phyloP scores from a whole-genome alignment of 35 echinoderm and acorn worm genomes.

The Ophiothrix spiculata region DNA sequence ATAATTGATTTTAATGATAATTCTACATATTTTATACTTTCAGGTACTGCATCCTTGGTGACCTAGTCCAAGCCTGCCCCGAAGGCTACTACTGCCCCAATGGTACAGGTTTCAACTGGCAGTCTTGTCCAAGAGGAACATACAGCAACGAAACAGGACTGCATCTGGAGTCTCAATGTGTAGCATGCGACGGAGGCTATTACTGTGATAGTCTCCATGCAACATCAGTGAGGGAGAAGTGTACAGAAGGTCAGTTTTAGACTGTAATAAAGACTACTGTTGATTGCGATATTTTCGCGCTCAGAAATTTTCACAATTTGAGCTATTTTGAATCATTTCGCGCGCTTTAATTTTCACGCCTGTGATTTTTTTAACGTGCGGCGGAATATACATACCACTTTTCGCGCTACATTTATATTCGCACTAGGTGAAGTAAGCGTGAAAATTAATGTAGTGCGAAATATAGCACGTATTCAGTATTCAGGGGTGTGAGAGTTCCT shows the following conservation, averaged over 20 bases:
- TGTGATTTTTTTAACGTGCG: too few species aligned
- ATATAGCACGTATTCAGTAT: neutral
- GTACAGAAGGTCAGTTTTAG: neutral
- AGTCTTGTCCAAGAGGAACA: constrained; percentile 81
- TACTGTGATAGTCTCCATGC: constrained; percentile 58
- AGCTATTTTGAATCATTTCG: too few species aligned
- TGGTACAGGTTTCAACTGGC: constrained; percentile 94
- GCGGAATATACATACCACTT: too few species aligned
- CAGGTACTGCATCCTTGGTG: constrained; percentile 88
- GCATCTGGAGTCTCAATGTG: constrained; percentile 49
- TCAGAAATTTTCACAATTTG: too few species aligned
- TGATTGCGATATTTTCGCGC: too few species aligned
- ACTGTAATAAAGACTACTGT: too few species aligned
- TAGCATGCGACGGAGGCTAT: constrained; percentile 75
- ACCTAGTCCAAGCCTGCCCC: constrained; percentile 60
- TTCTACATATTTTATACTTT: neutral
- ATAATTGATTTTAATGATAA: neutral
- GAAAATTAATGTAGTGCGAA: too few species aligned
- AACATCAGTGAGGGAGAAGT: neutral
- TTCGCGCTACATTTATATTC: too few species aligned
- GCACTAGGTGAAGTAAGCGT: too few species aligned
- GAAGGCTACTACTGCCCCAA: constrained; percentile 85
- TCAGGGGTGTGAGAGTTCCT: too few species aligned
- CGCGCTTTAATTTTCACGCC: too few species aligned
- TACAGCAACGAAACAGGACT: constrained; percentile 91